phyloP scores from a whole-genome alignment of 2,888 invertebrate species.

The Brachyptera risi region DNA sequence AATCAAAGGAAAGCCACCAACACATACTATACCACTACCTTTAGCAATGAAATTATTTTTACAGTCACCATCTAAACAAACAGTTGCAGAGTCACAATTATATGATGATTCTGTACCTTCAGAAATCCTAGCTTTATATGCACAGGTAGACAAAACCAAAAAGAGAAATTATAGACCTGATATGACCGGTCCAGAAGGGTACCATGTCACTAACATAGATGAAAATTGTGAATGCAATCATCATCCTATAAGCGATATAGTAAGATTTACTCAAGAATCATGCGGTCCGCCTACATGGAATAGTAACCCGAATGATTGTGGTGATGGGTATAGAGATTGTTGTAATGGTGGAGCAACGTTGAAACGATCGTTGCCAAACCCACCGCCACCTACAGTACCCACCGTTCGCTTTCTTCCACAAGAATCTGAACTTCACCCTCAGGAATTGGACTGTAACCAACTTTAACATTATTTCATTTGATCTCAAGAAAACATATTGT shows the following conservation, averaged over 20 bases:
- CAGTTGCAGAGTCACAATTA: slow-evolving; percentile 18
- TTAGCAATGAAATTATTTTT: slow-evolving; percentile 28
- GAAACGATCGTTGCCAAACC: slow-evolving; percentile 8
- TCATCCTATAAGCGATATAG: slow-evolving; percentile 25
- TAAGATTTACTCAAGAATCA: slow-evolving; percentile 20
- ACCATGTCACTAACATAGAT: slow-evolving; percentile 21
- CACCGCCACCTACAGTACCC: slow-evolving; percentile 22
- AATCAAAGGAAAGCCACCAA: slow-evolving; percentile 14
- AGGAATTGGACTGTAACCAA: slow-evolving; percentile 23
- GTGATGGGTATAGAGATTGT: slow-evolving; percentile 1
- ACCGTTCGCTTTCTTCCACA: slow-evolving; percentile 24
- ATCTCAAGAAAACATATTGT: too few species aligned
- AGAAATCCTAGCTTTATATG: slow-evolving; percentile 37
- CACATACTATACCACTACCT: slow-evolving; percentile 22
- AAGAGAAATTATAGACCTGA: slow-evolving; percentile 34
- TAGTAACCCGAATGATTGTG: slow-evolving; percentile 22
- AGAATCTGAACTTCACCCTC: slow-evolving; percentile 13
- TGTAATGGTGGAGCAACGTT: not conserved
- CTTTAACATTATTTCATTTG: slow-evolving; percentile 8
- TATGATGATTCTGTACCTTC: slow-evolving; percentile 31
- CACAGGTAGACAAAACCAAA: slow-evolving; percentile 37
- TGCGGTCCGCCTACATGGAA: slow-evolving; percentile 22
- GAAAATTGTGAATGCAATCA: slow-evolving; percentile 23
- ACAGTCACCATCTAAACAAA: slow-evolving; percentile 23
- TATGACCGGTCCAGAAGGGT: not conserved